Percentiles rank a stretch among this genome's conserved stretches.
Conservation (phyloP, 1,140 invertebrate genomes). For the Drosophila aff. region DNA sequence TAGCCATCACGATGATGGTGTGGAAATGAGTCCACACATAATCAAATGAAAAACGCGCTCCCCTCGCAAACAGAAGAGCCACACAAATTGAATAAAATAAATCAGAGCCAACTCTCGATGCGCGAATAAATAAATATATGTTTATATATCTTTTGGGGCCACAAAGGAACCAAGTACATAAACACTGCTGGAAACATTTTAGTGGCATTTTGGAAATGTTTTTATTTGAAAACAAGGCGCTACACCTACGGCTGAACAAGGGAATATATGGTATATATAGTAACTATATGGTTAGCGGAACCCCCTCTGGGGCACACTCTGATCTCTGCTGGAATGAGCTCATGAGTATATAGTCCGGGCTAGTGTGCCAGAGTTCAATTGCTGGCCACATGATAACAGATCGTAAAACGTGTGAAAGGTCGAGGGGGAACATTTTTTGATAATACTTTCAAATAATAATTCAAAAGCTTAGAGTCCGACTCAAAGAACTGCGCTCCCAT, state of each 20-base stretch:
- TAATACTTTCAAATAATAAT: conserved; percentile 23
- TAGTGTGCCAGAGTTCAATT: conserved; percentile 66
- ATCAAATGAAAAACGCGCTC: conserved; percentile 35
- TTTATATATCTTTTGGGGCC: conserved; percentile 35
- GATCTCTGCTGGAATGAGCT: conserved; percentile 27
- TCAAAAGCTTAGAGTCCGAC: neutral
- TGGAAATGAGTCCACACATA: conserved; percentile 49
- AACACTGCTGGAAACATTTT: conserved; percentile 47
- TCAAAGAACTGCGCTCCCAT: conserved; percentile 5
- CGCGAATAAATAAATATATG: conserved; percentile 47
- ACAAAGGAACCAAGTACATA: conserved; percentile 32
- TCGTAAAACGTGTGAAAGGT: conserved; percentile 46
- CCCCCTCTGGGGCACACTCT: conserved; percentile 7
- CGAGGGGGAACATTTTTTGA: conserved; percentile 10
- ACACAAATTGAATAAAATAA: conserved; percentile 64
- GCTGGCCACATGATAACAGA: conserved; percentile 57
- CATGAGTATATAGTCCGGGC: neutral
- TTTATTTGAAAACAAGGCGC: conserved; percentile 31
- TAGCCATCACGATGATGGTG: conserved; percentile 32
- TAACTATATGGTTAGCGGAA: conserved; percentile 3
- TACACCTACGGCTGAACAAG: neutral
- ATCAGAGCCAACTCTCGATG: conserved; percentile 59
- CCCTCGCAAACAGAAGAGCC: conserved; percentile 19
- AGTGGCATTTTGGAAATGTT: conserved; percentile 28
- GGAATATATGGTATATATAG: neutral